These are phyloP conservation scores for Brienomyrus longianalis DNA, from an alignment of 2,113 vertebrate genomes.

Conservation along the genomic window DNA sequence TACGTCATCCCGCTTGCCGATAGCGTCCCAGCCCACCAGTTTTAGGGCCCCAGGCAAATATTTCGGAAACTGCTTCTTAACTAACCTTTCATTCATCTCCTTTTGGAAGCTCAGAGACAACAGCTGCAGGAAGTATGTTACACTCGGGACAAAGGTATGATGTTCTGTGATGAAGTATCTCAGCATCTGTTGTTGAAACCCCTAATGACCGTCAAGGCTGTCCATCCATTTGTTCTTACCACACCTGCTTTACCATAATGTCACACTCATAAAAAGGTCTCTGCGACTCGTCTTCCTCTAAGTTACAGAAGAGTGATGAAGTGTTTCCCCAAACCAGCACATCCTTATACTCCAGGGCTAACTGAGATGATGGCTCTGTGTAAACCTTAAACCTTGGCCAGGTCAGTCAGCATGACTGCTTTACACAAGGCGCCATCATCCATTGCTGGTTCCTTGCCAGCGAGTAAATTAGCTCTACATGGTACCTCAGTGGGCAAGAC, in stretches of 20 bases:
- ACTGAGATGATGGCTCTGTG: not conserved
- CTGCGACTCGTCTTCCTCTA: conserved; percentile 25
- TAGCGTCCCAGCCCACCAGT: not conserved
- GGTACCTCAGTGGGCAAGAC: not conserved
- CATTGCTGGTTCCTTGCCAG: conserved; percentile 1
- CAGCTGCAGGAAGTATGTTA: conserved; percentile 41
- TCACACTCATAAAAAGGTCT: conserved; percentile 49
- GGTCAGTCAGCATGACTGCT: not conserved
- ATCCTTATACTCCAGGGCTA: not conserved
- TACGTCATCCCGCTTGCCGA: conserved; percentile 31
- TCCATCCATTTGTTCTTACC: conserved; percentile 41
- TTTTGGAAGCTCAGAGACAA: conserved; percentile 23
- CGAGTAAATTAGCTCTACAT: not conserved
- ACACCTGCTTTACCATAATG: conserved; percentile 54
- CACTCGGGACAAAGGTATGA: conserved; percentile 39
- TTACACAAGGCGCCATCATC: not conserved
- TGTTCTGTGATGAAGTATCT: conserved; percentile 33
- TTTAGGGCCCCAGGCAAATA: conserved; percentile 5
- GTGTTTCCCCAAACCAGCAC: not conserved
- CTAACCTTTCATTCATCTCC: conserved; percentile 17
- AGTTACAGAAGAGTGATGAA: not conserved
- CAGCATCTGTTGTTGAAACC: conserved; percentile 44
- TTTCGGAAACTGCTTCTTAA: not conserved
- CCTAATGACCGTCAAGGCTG: conserved; percentile 33
- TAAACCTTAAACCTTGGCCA: not conserved